Percentiles rank a stretch among this genome's conserved stretches.
Conservation (phyloP, 2,888 invertebrate species). For the Digitonthophagus gazella region DNA sequence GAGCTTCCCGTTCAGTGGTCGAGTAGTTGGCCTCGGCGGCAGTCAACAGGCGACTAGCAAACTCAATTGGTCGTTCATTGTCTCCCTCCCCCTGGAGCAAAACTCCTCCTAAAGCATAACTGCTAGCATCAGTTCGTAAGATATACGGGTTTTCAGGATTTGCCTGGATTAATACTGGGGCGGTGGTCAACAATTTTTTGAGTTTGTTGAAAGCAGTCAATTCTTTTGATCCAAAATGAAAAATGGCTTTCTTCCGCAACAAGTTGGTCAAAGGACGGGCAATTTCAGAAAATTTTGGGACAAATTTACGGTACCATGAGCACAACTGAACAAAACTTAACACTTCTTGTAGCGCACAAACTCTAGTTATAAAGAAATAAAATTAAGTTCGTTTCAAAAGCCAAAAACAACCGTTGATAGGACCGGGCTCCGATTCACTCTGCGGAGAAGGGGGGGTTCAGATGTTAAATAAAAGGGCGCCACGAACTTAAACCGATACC, state of each 20-base stretch:
- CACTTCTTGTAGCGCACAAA: too few relatives aligned
- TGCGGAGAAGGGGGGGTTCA: too few relatives aligned
- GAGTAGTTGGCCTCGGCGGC: constrained; percentile 37
- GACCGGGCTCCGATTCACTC: too few relatives aligned
- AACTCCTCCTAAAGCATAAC: constrained; percentile 24
- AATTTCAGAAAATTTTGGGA: constrained; percentile 28
- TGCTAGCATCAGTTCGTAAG: constrained; percentile 31
- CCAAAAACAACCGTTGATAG: too few relatives aligned
- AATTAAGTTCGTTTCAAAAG: too few relatives aligned
- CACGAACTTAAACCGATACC: too few relatives aligned
- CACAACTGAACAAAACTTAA: constrained; percentile 27
- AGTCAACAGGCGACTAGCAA: constrained; percentile 28
- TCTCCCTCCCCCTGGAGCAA: constrained; percentile 26
- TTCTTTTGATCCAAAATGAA: constrained; percentile 25
- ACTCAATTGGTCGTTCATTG: not conserved
- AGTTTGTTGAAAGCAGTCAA: constrained; percentile 11
- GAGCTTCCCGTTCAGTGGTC: constrained; percentile 40
- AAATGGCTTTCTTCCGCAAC: constrained; percentile 27
- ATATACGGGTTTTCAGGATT: constrained; percentile 32
- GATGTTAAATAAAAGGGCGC: too few relatives aligned
- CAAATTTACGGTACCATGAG: constrained; percentile 32
- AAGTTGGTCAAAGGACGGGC: constrained; percentile 26
- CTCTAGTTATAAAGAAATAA: too few relatives aligned
- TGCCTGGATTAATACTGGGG: constrained; percentile 32
- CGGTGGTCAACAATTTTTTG: constrained; percentile 23